These are phyloP conservation scores for Acridotheres tristis DNA, from an alignment of 2,797 vertebrate genomes.

Conservation along the genomic window DNA sequence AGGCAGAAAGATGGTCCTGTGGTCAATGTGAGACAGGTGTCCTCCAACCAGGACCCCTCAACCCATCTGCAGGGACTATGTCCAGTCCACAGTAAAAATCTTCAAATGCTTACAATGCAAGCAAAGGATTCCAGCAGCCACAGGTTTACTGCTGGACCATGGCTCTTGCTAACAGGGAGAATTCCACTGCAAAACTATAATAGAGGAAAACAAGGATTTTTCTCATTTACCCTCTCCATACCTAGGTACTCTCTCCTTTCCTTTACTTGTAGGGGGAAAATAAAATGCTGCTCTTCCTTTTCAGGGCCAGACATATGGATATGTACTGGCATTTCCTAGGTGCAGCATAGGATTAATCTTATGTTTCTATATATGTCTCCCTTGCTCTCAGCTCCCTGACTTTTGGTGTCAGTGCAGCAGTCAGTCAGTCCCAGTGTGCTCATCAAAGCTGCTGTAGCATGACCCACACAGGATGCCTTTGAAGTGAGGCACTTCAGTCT, in stretches of 20 bases:
- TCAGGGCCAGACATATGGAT: neutral
- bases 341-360: neutral
- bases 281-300: neutral
- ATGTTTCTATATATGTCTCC: neutral
- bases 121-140: neutral
- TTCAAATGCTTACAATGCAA: neutral
- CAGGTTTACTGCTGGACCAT: neutral
- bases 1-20: neutral
- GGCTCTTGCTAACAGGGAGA: neutral
- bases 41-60: neutral
- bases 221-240: neutral
- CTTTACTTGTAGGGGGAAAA: neutral
- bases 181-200: neutral
- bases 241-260: neutral
- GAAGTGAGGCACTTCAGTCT: neutral
- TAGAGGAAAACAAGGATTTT: neutral
- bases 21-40: neutral
- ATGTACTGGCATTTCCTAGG: neutral
- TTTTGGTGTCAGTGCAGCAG: neutral
- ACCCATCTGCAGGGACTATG: neutral
- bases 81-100: neutral
- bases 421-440: neutral
- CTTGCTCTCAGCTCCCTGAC: neutral
- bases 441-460: neutral
- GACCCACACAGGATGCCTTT: neutral